These are phyloP conservation scores for Gnatocerus cornutus DNA, from an alignment of 2,888 invertebrate species.

Conservation along the genomic window DNA sequence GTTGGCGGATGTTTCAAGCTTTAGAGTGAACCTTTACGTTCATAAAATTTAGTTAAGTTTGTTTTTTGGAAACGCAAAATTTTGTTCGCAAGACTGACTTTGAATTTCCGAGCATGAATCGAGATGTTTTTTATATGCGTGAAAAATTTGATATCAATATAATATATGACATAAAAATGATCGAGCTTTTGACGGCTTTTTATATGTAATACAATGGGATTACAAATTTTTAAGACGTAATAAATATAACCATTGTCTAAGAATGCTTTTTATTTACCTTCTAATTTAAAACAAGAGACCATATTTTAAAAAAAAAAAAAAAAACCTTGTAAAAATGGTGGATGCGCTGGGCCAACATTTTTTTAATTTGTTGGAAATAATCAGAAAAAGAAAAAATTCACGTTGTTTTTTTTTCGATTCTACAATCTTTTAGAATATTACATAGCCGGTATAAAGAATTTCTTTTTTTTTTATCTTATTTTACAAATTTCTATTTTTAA, in stretches of 20 bases:
- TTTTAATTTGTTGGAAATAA: too few species aligned
- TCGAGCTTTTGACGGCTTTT: constrained; percentile 73
- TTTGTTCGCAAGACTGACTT: constrained; percentile 44
- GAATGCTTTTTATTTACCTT: constrained; percentile 57
- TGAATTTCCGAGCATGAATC: constrained; percentile 60
- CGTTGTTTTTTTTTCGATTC: too few species aligned
- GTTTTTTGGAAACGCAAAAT: constrained; percentile 6
- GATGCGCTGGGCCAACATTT: too few species aligned
- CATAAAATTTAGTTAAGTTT: constrained; percentile 31
- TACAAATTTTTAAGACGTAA: constrained; percentile 71
- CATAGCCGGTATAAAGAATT: too few species aligned
- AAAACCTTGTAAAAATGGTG: too few species aligned
- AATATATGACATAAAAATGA: constrained; percentile 70
- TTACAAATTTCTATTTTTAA: too few species aligned
- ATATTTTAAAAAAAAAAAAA: too few species aligned
- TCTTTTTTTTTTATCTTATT: too few species aligned
- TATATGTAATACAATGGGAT: constrained; percentile 72
- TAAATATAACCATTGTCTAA: constrained; percentile 71
- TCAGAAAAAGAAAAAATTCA: too few species aligned
- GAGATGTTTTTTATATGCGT: constrained; percentile 70
- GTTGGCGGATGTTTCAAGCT: constrained; percentile 42
- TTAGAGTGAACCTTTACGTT: constrained; percentile 56
- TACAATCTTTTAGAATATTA: too few species aligned
- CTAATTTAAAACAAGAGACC: too few species aligned
- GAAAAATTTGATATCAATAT: constrained; percentile 70